Base-by-base conservation (phyloP, 2,888 invertebrate genomes). In the Cephus runcator region DNA sequence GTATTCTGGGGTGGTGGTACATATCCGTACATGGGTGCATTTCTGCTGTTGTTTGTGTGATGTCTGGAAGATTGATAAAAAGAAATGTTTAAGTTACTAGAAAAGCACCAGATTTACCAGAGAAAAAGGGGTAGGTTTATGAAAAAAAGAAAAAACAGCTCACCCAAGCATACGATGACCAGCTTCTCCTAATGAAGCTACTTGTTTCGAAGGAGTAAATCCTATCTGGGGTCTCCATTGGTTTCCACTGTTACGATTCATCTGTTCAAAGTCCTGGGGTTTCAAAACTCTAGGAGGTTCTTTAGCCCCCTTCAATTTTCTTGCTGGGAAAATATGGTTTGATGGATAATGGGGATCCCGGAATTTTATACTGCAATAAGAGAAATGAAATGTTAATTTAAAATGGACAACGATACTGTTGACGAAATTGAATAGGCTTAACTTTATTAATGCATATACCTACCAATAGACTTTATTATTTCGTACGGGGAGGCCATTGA, bases 251-350 rank as follows among this genome's bases (percentile, higher is more conserved):
- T 85, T 84, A 34, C 86, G 88, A 88, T 95, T 95, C 89, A 95
- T 93, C 86, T 94, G 94, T 83, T 94, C 93, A 80, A 96, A 93
- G 90, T 96, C 95, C 69, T 95, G 95, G 0, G 97, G 96, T 89
- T 97, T 97, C 77, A 98, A 92, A 12, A 97, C 96, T 81, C 94
- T 92, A 0, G 94, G 93, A 2, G 98, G 97, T 84, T 96, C 95
- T 78, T 93, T 93, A 31, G 94, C 96, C 3, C 94, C 94, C 79
- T 94, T 92, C 68, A 96, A 93, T 77, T 95, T 92, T 33, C 92
- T 93, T 69, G 98, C 95, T n/a, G 95, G 95, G 92, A 97, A 98
- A 71, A 97, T 93, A 91, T 94, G 96, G 86, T 94, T 95, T 4
- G 93, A 93, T 0, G 94, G 92, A 92, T 95, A 98, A 85, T 93